Conservation (phyloP, 2,888 invertebrate species). For the Ochropleura plecta region DNA sequence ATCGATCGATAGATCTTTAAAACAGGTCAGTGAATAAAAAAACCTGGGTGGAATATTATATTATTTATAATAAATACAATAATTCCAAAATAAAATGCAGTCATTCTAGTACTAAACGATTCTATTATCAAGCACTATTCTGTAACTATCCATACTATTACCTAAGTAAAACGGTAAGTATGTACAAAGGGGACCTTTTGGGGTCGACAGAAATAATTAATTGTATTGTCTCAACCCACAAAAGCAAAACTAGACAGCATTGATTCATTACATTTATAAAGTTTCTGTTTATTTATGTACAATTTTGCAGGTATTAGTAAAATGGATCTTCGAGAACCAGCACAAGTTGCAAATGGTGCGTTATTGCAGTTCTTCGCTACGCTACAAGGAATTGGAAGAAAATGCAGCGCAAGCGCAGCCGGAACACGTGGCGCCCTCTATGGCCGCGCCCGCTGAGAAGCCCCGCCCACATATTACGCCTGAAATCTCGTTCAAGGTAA, state of each 20-base stretch:
- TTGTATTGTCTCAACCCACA: constrained; percentile 26
- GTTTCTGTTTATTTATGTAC: constrained; percentile 13
- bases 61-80: not conserved
- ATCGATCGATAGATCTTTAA: not conserved
- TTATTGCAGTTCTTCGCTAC: constrained; percentile 90
- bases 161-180: constrained; percentile 7
- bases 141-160: not conserved
- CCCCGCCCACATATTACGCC: constrained; percentile 81
- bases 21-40: not conserved
- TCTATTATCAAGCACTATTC: not conserved
- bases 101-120: not conserved
- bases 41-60: not conserved
- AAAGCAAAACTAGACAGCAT: constrained; percentile 27
- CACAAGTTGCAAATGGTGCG: constrained; percentile 92
- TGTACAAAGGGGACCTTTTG: constrained; percentile 19
- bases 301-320: constrained; percentile 89
- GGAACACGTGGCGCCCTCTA: constrained; percentile 73
- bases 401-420: constrained; percentile 71
- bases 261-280: constrained; percentile 27
- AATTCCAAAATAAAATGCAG: not conserved
- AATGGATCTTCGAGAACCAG: constrained; percentile 93
- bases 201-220: constrained; percentile 27
- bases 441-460: constrained; percentile 69
- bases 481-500: constrained; percentile 91
- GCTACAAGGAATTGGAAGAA: constrained; percentile 88